A percentile compares a stretch with the other conserved stretches of the same genome.
Evolutionary conservation across 2,113 vertebrate genomes (phyloP).

Genomic region (Psophia crepitans): DNA sequence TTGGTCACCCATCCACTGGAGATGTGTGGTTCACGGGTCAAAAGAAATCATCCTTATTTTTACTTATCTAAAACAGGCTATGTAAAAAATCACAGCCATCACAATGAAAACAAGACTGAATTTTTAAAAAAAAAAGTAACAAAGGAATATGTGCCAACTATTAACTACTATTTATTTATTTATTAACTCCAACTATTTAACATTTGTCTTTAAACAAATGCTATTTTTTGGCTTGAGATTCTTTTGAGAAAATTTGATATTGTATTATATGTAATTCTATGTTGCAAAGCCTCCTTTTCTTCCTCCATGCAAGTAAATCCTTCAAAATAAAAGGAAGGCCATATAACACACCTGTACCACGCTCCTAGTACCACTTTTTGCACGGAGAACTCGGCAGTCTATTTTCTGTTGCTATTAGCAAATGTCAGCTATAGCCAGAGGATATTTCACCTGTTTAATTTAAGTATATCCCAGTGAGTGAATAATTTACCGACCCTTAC

Average conservation of each 20-base stretch:
- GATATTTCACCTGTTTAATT: background rate
- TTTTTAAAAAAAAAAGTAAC: background rate
- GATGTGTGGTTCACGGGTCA: background rate
- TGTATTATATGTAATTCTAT: accelerated
- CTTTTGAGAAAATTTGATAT: background rate
- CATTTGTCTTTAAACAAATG: background rate
- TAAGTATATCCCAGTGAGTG: background rate
- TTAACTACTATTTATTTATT: too few species aligned
- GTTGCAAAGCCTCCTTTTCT: background rate
- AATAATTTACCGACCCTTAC: background rate
- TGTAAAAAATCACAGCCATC: background rate
- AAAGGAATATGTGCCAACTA: background rate
- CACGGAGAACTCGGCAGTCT: background rate
- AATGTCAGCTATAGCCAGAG: background rate
- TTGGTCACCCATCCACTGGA: accelerated
- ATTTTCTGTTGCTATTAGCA: background rate
- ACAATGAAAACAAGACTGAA: background rate
- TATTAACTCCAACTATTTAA: too few species aligned
- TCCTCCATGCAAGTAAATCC: background rate
- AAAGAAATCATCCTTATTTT: background rate
- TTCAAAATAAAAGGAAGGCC: background rate
- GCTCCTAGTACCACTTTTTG: background rate
- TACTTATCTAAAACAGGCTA: background rate
- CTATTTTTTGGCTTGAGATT: background rate
- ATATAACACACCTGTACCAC: accelerated